A percentile compares a stretch with the other conserved stretches of the same genome.
Conservation (phyloP, 1,140 invertebrate genomes). For the Listronotus oregonensis region DNA sequence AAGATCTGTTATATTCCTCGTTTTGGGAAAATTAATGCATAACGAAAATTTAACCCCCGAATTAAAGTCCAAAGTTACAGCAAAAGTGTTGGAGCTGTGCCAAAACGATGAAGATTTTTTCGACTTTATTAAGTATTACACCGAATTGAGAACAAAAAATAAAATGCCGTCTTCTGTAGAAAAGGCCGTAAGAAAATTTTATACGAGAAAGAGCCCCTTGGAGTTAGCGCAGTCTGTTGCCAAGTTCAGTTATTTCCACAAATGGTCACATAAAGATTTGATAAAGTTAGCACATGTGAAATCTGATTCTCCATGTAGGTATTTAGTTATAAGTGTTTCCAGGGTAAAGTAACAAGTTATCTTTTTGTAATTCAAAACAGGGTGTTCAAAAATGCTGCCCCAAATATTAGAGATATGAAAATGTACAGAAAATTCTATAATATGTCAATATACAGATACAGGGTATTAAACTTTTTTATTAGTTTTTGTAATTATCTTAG, state of each 20-base stretch:
- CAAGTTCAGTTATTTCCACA: constrained; percentile 62
- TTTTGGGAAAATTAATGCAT: constrained; percentile 27
- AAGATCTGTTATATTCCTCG: constrained; percentile 32
- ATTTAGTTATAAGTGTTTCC: background rate
- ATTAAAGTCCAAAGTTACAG: constrained; percentile 55
- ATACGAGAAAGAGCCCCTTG: constrained; percentile 59
- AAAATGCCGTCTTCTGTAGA: constrained; percentile 62
- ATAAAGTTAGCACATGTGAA: constrained; percentile 67
- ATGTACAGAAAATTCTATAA: too few relatives aligned
- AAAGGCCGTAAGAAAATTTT: constrained; percentile 63
- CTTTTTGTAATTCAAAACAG: too few relatives aligned
- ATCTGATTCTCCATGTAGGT: constrained; percentile 56
- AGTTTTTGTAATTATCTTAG: too few relatives aligned
- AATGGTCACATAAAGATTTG: constrained; percentile 72
- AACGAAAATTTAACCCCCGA: constrained; percentile 11
- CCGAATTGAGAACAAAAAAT: constrained; percentile 51
- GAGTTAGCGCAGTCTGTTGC: constrained; percentile 64
- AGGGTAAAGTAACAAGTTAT: too few relatives aligned
- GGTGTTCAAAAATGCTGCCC: too few relatives aligned
- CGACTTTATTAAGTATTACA: constrained; percentile 61
- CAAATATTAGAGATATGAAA: too few relatives aligned
- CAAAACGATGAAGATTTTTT: constrained; percentile 61
- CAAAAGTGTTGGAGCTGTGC: constrained; percentile 57
- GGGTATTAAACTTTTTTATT: too few relatives aligned
- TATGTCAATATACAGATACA: too few relatives aligned